Conservation (phyloP, 2,888 invertebrate species). For the Lacanobia wlatinum region DNA sequence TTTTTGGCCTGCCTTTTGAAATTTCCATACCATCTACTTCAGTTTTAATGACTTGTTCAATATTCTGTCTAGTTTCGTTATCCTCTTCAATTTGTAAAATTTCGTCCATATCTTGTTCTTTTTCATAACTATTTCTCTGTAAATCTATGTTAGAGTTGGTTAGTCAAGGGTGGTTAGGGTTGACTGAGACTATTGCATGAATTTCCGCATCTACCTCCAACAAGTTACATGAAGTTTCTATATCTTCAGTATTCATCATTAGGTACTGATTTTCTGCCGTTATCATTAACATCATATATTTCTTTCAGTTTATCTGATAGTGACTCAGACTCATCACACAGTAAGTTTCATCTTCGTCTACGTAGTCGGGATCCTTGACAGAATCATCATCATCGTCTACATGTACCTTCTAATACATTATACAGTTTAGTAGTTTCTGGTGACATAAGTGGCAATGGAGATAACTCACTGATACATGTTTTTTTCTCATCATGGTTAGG, state of each 20-base stretch:
- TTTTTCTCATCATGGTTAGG: neutral
- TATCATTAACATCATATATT: constrained; percentile 1
- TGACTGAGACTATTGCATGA: neutral
- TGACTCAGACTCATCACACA: neutral
- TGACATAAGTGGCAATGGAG: neutral
- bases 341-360: constrained; percentile 1
- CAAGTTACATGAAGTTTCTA: neutral
- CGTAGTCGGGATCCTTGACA: neutral
- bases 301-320: constrained; percentile 1
- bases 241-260: neutral
- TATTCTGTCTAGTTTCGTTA: neutral
- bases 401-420: neutral
- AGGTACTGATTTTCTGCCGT: neutral
- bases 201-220: constrained; percentile 1
- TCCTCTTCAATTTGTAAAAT: neutral
- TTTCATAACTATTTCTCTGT: neutral
- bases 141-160: neutral
- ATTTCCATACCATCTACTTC: neutral
- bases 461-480: neutral
- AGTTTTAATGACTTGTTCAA: neutral
- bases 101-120: neutral
- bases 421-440: neutral
- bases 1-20: no score
- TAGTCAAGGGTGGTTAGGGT: neutral
- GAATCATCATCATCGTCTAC: neutral